phyloP scores from a whole-genome alignment of 2,797 vertebrate genomes.

The Tiaroga cobitis region DNA sequence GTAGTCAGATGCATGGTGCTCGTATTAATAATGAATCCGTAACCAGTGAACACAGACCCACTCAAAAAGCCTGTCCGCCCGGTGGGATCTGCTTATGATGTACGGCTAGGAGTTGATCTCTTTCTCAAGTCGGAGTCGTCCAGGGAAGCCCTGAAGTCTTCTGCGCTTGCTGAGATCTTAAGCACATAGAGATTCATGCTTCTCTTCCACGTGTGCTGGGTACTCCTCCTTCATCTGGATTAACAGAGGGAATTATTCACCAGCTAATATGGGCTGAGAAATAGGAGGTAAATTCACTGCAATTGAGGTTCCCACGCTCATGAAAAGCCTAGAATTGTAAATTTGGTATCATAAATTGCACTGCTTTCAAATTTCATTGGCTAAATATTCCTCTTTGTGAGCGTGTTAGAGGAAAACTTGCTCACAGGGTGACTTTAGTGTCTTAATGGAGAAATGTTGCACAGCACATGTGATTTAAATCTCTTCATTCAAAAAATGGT shows the following conservation, averaged over 20 bases:
- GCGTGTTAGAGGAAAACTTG: neutral
- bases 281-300: neutral
- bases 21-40: slow-evolving; percentile 55
- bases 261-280: slow-evolving; percentile 10
- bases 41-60: slow-evolving; percentile 6
- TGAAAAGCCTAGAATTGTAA: neutral
- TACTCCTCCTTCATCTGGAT: slow-evolving; percentile 32
- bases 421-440: neutral
- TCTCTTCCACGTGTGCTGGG: neutral
- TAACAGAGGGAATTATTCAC: slow-evolving; percentile 57
- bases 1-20: neutral
- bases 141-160: slow-evolving; percentile 33
- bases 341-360: neutral
- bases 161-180: slow-evolving; percentile 28
- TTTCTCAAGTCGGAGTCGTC: neutral
- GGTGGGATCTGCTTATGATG: slow-evolving; percentile 36
- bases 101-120: neutral
- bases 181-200: slow-evolving; percentile 38
- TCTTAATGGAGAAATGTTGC: neutral
- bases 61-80: slow-evolving; percentile 11
- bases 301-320: neutral
- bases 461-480: neutral
- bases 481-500: neutral
- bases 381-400: neutral
- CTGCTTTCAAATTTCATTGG: neutral